A percentile compares a stretch with the other conserved stretches of the same genome.
phyloP scores from a whole-genome alignment of 2,113 vertebrate genomes.

The Microcebus lehilahytsara region DNA sequence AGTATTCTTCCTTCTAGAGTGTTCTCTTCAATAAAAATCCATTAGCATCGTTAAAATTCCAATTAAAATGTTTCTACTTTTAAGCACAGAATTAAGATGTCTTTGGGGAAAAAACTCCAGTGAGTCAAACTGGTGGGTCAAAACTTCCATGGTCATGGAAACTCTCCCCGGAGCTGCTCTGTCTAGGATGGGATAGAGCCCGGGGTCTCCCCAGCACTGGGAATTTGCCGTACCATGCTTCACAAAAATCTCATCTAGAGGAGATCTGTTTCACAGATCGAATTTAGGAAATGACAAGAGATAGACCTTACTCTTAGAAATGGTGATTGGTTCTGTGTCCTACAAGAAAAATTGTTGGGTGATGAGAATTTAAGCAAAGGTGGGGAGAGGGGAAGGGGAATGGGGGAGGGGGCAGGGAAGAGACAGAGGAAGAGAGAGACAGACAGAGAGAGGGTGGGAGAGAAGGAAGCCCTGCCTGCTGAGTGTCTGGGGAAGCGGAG shows the following conservation, averaged over 20 bases:
- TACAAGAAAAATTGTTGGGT: not conserved
- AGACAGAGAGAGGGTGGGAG: not conserved
- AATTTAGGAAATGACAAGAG: not conserved
- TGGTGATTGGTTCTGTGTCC: not conserved
- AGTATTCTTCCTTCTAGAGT: not conserved
- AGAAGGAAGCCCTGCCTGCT: too few relatives aligned
- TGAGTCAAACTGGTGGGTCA: not conserved
- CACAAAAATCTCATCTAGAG: not conserved
- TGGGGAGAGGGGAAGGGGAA: not conserved
- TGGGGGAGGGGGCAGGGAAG: too few relatives aligned
- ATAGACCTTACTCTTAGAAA: not conserved
- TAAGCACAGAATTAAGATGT: not conserved
- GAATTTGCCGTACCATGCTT: not conserved
- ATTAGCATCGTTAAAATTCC: not conserved
- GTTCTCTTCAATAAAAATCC: slow-evolving; percentile 13
- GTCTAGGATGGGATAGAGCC: accelerated
- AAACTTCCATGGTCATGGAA: not conserved
- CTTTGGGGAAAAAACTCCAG: not conserved
- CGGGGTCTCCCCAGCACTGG: not conserved
- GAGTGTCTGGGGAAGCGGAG: too few relatives aligned
- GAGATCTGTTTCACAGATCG: not conserved
- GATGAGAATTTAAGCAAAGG: not conserved
- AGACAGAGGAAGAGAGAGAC: too few relatives aligned
- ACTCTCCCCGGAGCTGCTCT: not conserved
- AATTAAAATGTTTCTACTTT: not conserved